phyloP scores from a whole-genome alignment of 2,113 vertebrate species.

The Scomber japonicus region DNA sequence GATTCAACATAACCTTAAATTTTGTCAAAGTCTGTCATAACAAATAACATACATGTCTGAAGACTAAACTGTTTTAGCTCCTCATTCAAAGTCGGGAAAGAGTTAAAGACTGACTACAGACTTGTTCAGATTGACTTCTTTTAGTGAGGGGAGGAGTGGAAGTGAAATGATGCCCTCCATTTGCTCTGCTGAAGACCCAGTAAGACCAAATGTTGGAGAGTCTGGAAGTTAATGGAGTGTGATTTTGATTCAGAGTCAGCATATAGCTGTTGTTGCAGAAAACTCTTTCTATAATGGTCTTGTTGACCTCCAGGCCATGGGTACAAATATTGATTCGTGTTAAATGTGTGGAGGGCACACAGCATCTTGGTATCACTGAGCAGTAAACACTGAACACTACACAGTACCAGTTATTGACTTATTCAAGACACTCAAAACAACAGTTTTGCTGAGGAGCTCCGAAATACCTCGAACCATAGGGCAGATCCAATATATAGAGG shows the following conservation, averaged over 20 bases:
- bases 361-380: background rate
- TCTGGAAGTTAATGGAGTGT: constrained; percentile 54
- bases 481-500: background rate
- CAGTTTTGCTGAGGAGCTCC: background rate
- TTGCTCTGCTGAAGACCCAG: constrained; percentile 56
- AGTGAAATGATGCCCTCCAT: constrained; percentile 47
- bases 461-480: background rate
- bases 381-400: background rate
- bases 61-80: background rate
- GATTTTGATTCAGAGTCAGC: constrained; percentile 59
- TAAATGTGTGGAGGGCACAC: constrained; percentile 27
- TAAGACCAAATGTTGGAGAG: constrained; percentile 30
- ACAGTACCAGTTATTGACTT: constrained; percentile 14
- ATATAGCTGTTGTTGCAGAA: constrained; percentile 29
- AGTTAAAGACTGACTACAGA: background rate
- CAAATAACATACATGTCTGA: background rate
- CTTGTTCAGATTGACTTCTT: background rate
- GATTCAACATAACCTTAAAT: background rate
- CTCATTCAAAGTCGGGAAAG: background rate
- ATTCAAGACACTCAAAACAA: background rate
- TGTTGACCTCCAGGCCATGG: constrained; percentile 57
- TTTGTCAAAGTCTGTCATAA: background rate
- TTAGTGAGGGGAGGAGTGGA: background rate
- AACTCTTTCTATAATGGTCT: constrained; percentile 54
- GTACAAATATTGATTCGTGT: constrained; percentile 43